Evolutionary conservation across 1,140 invertebrate species (phyloP), one percentile per base, ranked within the genome.

Genomic region (Zaprionus capensis): DNA sequence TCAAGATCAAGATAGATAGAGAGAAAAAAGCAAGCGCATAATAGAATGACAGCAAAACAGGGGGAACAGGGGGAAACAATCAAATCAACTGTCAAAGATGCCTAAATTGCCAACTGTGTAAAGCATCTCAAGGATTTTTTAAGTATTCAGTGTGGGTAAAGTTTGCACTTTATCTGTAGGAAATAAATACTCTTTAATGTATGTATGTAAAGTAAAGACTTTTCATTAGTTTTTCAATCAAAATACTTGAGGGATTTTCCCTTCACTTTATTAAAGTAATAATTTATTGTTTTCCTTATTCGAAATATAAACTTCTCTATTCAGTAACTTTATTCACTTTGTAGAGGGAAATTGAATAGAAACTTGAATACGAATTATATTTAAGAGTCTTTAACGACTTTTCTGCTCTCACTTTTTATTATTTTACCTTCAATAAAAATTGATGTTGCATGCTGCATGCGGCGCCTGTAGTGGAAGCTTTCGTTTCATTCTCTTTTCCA

Each of bases 1-100:
- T 74, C 65, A 78, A 78, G 75, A 81, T 82, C 80, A 82, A 65
- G 34, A 4, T 34, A 34, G 46, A 51, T 51, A 46, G 20, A 17
- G 20, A 17, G n/a, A 2, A 9, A 20, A 46, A 9, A 17, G 0
- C n/a, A 11, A n/a, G n/a, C n/a, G 46, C 4, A 17, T 4, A 17
- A 49, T 20, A 28, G 20, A 28, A 20, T 5, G 49, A 51, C 11
- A 51, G 12, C 14, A 24, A 28, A 2, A 31, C 6, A 22, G 22
- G 2, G 22, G 22, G 1, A 2, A 15, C 26, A 2, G 14, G 6
- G 22, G 3, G 3, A 2, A 15, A 28, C 22, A 55, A 26, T 28
- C 22, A 55, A 55, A 55, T 20, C 12, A 55, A 55, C 12, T 55
- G 22, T 15, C 53, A 56, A 26, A 6, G 15, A 56, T 51, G 17